Conservation (phyloP, 2,797 vertebrate genomes). For the Acipenser oxyrinchus region DNA sequence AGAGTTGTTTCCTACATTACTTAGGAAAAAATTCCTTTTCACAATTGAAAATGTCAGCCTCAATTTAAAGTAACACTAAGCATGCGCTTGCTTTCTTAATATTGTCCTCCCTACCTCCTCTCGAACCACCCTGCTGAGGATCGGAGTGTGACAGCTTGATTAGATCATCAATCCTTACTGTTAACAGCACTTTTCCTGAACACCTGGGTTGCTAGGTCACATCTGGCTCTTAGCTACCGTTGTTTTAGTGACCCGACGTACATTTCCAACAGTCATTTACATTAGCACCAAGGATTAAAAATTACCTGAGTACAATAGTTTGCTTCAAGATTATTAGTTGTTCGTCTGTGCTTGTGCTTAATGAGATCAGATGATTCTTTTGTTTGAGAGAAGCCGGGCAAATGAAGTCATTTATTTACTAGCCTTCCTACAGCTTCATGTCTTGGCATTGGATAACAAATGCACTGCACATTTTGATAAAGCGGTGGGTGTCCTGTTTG, state of each 20-base stretch:
- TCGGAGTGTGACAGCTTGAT: slow-evolving; percentile 96
- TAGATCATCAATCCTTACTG: slow-evolving; percentile 98
- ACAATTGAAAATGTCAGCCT: slow-evolving; percentile 97
- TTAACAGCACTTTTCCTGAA: slow-evolving; percentile 98
- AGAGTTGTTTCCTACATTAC: slow-evolving; percentile 93
- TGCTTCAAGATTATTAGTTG: slow-evolving; percentile 32
- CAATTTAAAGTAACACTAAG: slow-evolving; percentile 96
- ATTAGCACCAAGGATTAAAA: slow-evolving; percentile 62
- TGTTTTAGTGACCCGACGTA: slow-evolving; percentile 74
- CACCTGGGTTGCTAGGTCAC: slow-evolving; percentile 96
- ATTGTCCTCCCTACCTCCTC: slow-evolving; percentile 70
- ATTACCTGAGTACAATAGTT: slow-evolving; percentile 54
- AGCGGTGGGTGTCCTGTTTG: not conserved
- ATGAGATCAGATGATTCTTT: not conserved
- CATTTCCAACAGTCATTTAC: slow-evolving; percentile 55
- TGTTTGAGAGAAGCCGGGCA: slow-evolving; percentile 2
- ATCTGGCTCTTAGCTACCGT: slow-evolving; percentile 91
- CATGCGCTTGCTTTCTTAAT: slow-evolving; percentile 85
- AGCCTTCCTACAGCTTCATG: not conserved
- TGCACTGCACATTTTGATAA: not conserved
- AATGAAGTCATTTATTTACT: slow-evolving; percentile 6
- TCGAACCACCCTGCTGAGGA: slow-evolving; percentile 74
- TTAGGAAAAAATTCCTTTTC: slow-evolving; percentile 86
- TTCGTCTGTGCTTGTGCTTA: not conserved
- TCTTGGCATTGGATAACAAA: not conserved